Base-by-base conservation (phyloP, 2,888 invertebrate genomes). In the Phortica magna region DNA sequence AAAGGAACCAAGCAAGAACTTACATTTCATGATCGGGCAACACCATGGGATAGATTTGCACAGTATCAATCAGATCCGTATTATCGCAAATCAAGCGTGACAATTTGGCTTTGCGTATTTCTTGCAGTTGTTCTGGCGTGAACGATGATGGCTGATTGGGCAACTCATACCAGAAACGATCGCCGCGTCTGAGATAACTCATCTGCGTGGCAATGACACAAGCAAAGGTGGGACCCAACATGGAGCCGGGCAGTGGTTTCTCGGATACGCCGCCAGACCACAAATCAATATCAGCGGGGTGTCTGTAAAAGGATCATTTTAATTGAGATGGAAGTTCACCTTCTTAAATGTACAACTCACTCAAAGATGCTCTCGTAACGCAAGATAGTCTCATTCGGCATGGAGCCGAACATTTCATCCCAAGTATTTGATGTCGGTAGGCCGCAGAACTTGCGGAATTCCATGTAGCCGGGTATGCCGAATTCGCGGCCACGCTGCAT, bases 181-280 rank as follows among this genome's bases (percentile, higher is more conserved):
- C 98, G 78, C 98, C 97, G 83, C 96, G 94, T 90, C 97, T 94
- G 0, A 97, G 94, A 89, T 97, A 96, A 84, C 96, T 96, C 93
- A 98, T 97, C 92, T 98, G 98, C 41, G 96, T 96, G 41, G 97
- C 98, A 85, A 98, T 98, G 80, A 98, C 94, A 90, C 98, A 98
- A 74, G 97, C 97, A 89, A 98, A 98, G 72, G 98, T 97, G 0
- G 98, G 98, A 72, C 98, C 98, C 79, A 98, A 93, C 95, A 98
- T 96, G 75, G 97, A 97, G 65, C 97, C 98, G 9, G 97, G 96
- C 74, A 98, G 93, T 2, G 98, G 96, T 79, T 95, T 93, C 90
- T 98, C 98, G 0, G 98, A 97, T 7, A 98, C 97, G 70, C 98
- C 98, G 71, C 98, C 98, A 19, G 97, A 97, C 97, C 98, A 98